Evolutionary conservation across 2,888 invertebrate genomes (phyloP).

Genomic region (Neuroscelio doddi): DNA sequence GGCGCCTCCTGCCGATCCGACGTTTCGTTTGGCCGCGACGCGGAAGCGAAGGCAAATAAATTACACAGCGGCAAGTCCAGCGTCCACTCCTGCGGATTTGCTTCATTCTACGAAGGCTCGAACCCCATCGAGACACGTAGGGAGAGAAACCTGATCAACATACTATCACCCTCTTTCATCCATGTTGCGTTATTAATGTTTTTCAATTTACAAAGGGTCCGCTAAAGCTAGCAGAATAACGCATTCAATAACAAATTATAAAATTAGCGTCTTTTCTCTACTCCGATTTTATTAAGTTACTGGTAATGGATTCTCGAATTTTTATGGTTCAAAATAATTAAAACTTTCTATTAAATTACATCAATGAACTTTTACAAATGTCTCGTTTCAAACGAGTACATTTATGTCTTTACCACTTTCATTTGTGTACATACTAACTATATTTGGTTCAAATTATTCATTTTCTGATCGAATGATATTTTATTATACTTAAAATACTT

Average conservation of each 20-base stretch:
- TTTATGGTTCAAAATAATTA: too few species aligned
- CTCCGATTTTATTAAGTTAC: conserved; percentile 31
- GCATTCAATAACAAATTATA: conserved; percentile 62
- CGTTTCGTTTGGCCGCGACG: conserved; percentile 63
- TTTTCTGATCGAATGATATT: too few species aligned
- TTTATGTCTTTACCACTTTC: too few species aligned
- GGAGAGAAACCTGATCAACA: conserved; percentile 37
- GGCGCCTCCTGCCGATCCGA: conserved; percentile 61
- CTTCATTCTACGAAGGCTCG: conserved; percentile 34
- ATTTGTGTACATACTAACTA: too few species aligned
- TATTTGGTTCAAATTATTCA: too few species aligned
- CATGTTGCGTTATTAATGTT: conserved; percentile 63
- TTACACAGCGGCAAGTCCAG: conserved; percentile 64
- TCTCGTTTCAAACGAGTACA: too few species aligned
- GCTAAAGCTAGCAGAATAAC: conserved; percentile 47
- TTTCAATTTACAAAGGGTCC: conserved; percentile 64
- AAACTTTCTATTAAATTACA: too few species aligned
- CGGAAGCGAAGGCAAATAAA: conserved; percentile 70
- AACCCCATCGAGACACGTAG: conserved; percentile 39
- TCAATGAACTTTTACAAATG: too few species aligned
- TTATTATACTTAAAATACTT: too few species aligned
- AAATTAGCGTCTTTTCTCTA: conserved; percentile 57
- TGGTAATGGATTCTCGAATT: conserved; percentile 15
- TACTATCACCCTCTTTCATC: conserved; percentile 46
- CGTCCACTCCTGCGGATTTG: conserved; percentile 55